Percentiles rank a stretch among this genome's conserved stretches.
These are phyloP conservation scores for Lacerta viridis DNA, from an alignment of 2,797 vertebrate species.

Conservation along the genomic window DNA sequence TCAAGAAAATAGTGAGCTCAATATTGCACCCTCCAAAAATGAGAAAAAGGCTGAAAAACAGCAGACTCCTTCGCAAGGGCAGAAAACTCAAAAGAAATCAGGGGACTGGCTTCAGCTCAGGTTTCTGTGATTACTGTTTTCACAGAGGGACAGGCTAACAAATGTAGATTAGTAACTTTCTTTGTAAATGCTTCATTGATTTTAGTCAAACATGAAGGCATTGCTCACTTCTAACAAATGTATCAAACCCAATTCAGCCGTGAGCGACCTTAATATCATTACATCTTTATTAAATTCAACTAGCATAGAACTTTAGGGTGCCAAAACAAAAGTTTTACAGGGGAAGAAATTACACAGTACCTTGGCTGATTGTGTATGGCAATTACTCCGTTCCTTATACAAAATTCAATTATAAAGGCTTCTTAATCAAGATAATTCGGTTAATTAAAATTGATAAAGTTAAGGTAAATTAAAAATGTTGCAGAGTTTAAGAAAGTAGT, in stretches of 20 bases:
- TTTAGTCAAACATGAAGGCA: neutral
- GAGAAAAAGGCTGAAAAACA: no score
- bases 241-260: slow-evolving; percentile 3
- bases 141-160: neutral
- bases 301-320: neutral
- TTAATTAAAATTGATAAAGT: slow-evolving; percentile 50
- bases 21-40: no score
- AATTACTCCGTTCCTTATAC: slow-evolving; percentile 31
- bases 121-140: neutral
- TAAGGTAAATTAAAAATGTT: slow-evolving; percentile 39
- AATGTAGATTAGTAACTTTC: slow-evolving; percentile 17
- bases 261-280: slow-evolving; percentile 28
- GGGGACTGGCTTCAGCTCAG: neutral
- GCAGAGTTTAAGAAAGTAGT: slow-evolving; percentile 13
- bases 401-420: slow-evolving; percentile 39
- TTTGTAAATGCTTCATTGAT: slow-evolving; percentile 12
- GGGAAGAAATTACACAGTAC: neutral
- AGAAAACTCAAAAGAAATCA: no score
- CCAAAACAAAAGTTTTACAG: neutral
- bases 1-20: no score
- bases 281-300: slow-evolving; percentile 30
- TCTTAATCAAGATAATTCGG: slow-evolving; percentile 43
- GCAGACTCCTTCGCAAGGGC: no score
- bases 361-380: slow-evolving; percentile 21
- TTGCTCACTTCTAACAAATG: neutral